Evolutionary conservation across 1,140 invertebrate species (phyloP), one percentile per base, ranked within the genome.

Genomic region (Dreissena polymorpha): DNA sequence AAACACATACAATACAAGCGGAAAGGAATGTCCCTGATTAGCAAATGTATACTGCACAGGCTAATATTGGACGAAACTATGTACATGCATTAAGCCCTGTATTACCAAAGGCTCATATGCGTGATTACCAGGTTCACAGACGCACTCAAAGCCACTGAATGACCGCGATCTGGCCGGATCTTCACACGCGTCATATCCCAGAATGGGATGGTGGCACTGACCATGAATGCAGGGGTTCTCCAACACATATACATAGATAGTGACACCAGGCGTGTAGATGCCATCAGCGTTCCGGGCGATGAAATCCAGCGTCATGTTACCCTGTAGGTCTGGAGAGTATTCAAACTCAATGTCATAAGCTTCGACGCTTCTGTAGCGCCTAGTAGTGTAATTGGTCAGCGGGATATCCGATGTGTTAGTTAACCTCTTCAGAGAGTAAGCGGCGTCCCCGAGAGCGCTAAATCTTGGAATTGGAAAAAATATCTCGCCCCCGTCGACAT

Each of bases 181-280:
- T 57, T 67, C 27, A 39, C 83, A 85, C 16, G 39, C 69, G 7
- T 12, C 25, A 18, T 71, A 10, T 10, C 49, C 63, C 5, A 21
- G 49, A 1, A 68, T 51, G 3, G 39, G 27, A 55, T 51, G 39
- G 53, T 27, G 49, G 64, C 83, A 85, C 10, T 80, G 60, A 25
- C 83, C 83, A 72, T 79, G 64, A 29, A 85, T 50, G 64, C 83
- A 85, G 0, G 83, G 83, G 51, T 77, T 80, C 23, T 68, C 21
- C 14, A 85, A 50, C 55, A 85, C 53, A 65, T 49, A 77, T 18
- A 85, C 23, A 21, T 63, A 18, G 0, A 85, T 1, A 10, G 76
- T 79, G n/a, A 85, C 29, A 16, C 50, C 64, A 6, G 55, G 75
- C 39, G 75, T 79, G 27, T 63, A 79, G 63, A 8, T 25, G 10